Evolutionary conservation across 2,797 vertebrate genomes (phyloP), one percentile per base, ranked within the genome.

Genomic region (Lepidocolaptes lacrymiger): DNA sequence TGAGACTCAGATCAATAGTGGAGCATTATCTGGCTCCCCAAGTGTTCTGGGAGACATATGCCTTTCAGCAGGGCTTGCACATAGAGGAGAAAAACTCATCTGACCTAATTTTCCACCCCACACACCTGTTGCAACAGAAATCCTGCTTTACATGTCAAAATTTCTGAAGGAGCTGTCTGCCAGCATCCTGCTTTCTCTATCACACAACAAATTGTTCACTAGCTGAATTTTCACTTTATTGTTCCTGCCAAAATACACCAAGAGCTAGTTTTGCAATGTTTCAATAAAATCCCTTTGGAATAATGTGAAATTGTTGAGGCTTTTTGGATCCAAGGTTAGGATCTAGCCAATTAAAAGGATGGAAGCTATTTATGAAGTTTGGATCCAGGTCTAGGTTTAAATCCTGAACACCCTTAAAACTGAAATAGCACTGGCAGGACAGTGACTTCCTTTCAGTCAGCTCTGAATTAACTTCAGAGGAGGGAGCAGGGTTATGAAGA

Each of bases 231-330:
- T 62, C 15, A 9, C 55, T 86, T 84, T 84, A 44, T 88, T 93
- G 10, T 48, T 9, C 82, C 87, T 89, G 88, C 71, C 91, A 96
- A 91, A 93, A 86, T 76, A 79, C 49, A 95, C 37, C 76, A 86
- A 93, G 34, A 91, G 21, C 59, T 79, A 66, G 32, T 78, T 95
- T 84, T 91, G 11, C 51, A 88, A 75, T n/a, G 14, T 88, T 93
- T 86, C 83, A 91, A 34, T 76, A 86, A 91, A 89, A 73, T 51
- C n/a, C 8, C 14, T 73, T 66, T 67, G 41, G 59, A 82, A 79
- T 84, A 90, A 91, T 34, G 6, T 63, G 61, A 86, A 93, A 67
- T 75, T 88, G 49, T 72, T 94, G 69, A 75, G 32, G 11, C 44
- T 15, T 93, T 94, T 85, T 91, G n/a, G n/a, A 88, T 93, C 69